Base-by-base conservation (phyloP, 2,797 vertebrate genomes). In the Rhinichthys osculus region DNA sequence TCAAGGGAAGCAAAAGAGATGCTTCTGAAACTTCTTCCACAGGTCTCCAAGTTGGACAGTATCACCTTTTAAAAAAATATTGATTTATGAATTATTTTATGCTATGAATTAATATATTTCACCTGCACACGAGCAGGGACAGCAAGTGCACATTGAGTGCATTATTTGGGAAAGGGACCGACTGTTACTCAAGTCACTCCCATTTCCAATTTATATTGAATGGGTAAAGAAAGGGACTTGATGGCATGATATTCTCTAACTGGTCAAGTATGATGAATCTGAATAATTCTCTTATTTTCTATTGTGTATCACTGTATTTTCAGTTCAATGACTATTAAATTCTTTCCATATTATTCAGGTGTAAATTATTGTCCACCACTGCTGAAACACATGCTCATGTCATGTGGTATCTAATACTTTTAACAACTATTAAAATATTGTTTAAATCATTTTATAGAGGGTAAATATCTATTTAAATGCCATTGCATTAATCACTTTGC, bases 241-340 rank as follows among this genome's bases (percentile, higher is more conserved):
- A 77, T 77, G 6, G 21, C 23, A 57, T 9, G 23, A 77, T 77
- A 8, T n/a, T 77, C 11, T 77, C 7, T 38, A 57, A 57, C 5
- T 38, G 47, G 73, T 76, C 47, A 52, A 21, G n/a, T 50, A 74
- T 74, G 44, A 52, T 21, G 5, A 35, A 3, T n/a, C 35, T 13
- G 19, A 57, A 77, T 38, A 38, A 77, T 76, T 23, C 4, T n/a
- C 23, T 23, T 38, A 35, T 77, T 57, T 57, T 59, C 21, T 57
- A 35, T 59, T 70, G 19, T 70, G 35, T 23, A 40, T 23, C 67
- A 70, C 67, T 77, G 74, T 77, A 40, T 40, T 77, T 77, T 77
- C 52, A 77, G 52, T 38, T 77, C 7, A 38, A n/a, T 77, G 73
- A 77, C 50, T 38, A 77, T 57, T 8, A 16, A 57, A 57, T 23